Base-by-base conservation (phyloP, 2,113 vertebrate genomes). In the Chaetura pelagica region DNA sequence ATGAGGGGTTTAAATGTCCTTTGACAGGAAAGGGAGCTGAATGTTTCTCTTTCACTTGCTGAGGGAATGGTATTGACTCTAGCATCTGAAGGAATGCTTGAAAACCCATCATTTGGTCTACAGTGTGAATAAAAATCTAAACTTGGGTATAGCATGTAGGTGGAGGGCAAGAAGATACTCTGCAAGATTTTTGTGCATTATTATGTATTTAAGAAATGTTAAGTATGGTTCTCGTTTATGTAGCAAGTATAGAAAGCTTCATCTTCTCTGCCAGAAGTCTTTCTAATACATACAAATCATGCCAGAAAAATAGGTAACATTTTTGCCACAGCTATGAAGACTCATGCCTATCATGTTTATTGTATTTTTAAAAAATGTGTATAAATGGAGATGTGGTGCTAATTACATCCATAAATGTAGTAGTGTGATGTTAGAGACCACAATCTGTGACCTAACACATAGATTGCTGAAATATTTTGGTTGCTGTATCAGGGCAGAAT, bases 221-320 rank as follows among this genome's bases (percentile, higher is more conserved):
- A 48, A 40, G 15, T 34, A 11, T 55, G 8, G 21, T 51, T 71
- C 32, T 73, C 16, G 63, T 40, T 87, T 84, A 55, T 80, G 62
- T 88, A 49, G 21, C 55, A 66, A 74, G 40, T 26, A 5, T 54
- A n/a, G 49, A 89, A 89, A 75, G 6, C 23, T 75, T 78, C 4
- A 26, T 83, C 51, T 73, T 73, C 57, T 82, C 49, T 76, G 58
- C 54, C 63, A 82, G 58, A 79, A 61, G 6, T 42, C 34, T 76
- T 82, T 82, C 16, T 77, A 67, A 54, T 58, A 26, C 3, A 2
- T 79, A 55, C 3, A 35, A 30, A n/a, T 83, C 52, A 63, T 35
- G n/a, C 6, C n/a, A 71, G 27, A 46, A 84, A 46, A 80, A 58
- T 6, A 84, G 40, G 10, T 13, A 38, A 6, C 0, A 0, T 87